Conservation (phyloP, 1,140 invertebrate species). For the Pogonomyrmex californicus region DNA sequence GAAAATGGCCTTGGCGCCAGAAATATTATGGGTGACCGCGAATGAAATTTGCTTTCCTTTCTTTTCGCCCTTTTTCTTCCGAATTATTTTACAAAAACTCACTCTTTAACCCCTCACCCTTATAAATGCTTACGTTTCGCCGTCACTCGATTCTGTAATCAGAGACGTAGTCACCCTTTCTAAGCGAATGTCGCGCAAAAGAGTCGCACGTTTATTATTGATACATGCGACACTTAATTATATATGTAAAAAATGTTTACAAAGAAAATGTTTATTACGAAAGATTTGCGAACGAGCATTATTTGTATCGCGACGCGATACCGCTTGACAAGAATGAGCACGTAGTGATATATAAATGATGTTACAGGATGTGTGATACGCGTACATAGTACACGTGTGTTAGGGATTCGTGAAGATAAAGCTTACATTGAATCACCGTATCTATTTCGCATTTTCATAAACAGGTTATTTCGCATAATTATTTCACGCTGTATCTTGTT, state of each 20-base stretch:
- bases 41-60: background rate
- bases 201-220: background rate
- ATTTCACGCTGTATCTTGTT: background rate
- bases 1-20: background rate
- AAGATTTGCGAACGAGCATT: background rate
- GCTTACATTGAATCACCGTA: constrained; percentile 20
- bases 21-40: background rate
- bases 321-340: background rate
- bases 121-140: background rate
- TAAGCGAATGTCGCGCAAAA: background rate
- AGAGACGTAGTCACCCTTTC: background rate
- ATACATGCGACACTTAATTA: background rate
- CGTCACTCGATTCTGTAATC: background rate
- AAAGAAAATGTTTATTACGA: no score
- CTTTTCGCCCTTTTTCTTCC: background rate
- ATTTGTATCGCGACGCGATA: constrained; percentile 19
- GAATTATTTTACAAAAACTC: background rate
- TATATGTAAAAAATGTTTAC: background rate
- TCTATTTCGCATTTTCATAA: constrained; percentile 28
- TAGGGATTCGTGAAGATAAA: background rate
- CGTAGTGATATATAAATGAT: background rate
- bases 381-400: background rate
- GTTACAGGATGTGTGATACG: constrained; percentile 48
- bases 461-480: constrained; percentile 5
- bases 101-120: background rate